Conservation (phyloP, 2,113 vertebrate species). For the Excalfactoria chinensis region DNA sequence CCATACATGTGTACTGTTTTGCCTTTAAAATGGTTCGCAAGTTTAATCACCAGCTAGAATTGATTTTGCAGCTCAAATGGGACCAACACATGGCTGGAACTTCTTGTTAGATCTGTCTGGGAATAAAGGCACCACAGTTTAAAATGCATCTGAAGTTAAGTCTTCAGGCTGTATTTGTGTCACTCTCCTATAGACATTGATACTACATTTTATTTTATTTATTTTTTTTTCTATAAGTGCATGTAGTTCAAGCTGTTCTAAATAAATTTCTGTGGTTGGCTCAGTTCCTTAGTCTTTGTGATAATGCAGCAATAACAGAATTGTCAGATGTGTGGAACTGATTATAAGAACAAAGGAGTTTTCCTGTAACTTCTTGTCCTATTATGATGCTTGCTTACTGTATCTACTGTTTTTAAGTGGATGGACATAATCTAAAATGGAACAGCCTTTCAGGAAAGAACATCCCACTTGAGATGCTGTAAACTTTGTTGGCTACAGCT, state of each 20-base stretch:
- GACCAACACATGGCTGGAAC: slow-evolving; percentile 7
- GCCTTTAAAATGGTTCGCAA: slow-evolving; percentile 76
- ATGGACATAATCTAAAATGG: neutral
- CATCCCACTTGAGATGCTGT: slow-evolving; percentile 24
- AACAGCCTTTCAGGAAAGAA: slow-evolving; percentile 13
- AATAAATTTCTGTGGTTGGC: neutral
- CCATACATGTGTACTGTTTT: neutral
- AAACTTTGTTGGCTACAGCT: slow-evolving; percentile 19
- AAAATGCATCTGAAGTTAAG: slow-evolving; percentile 35
- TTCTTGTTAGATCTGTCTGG: slow-evolving; percentile 3
- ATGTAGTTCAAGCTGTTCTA: slow-evolving; percentile 31
- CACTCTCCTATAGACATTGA: slow-evolving; percentile 1
- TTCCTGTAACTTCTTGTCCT: slow-evolving; percentile 46
- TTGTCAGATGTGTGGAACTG: neutral
- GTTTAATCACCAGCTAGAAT: slow-evolving; percentile 74
- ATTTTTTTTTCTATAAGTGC: neutral
- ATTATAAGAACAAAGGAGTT: slow-evolving; percentile 17
- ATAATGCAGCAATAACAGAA: neutral
- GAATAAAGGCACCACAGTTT: slow-evolving; percentile 19
- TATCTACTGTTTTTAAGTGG: neutral
- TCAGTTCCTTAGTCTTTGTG: slow-evolving; percentile 31
- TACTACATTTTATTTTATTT: neutral
- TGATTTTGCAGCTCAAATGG: slow-evolving; percentile 55
- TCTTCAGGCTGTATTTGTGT: neutral
- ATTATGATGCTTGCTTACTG: neutral